phyloP scores from a whole-genome alignment of 1,140 invertebrate genomes.

The Caenorhabditis remanei region DNA sequence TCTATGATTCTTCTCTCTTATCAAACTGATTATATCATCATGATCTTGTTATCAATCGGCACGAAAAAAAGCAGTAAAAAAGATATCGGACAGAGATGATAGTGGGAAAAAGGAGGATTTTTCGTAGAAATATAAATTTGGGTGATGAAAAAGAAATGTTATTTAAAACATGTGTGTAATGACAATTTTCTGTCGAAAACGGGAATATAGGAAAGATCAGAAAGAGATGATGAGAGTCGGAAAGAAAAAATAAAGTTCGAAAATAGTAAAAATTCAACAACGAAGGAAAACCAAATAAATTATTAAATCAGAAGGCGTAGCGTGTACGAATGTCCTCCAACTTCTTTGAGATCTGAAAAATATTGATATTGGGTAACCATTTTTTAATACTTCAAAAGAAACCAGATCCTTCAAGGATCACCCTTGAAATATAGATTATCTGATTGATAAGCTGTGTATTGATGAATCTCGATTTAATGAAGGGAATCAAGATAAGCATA shows the following conservation, averaged over 20 bases:
- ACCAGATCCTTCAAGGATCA: no score
- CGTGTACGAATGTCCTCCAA: constrained; percentile 92
- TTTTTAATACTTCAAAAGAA: background rate
- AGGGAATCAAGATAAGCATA: constrained; percentile 10
- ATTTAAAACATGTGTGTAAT: background rate
- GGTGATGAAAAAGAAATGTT: background rate
- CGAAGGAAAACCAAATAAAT: background rate
- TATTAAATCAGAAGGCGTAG: constrained; percentile 87
- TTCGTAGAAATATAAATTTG: background rate
- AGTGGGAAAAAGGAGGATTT: background rate
- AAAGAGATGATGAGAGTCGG: background rate
- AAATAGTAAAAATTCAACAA: constrained; percentile 26
- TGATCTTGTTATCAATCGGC: constrained; percentile 42
- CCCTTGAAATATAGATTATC: no score
- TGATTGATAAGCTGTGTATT: background rate
- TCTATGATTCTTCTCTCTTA: constrained; percentile 32
- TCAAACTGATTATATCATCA: constrained; percentile 40
- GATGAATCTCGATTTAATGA: background rate
- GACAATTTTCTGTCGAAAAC: no score
- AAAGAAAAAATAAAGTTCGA: background rate
- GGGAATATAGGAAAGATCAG: background rate
- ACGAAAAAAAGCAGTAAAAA: background rate
- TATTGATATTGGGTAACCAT: constrained; percentile 6
- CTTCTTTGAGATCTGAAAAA: constrained; percentile 85
- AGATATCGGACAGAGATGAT: background rate